These are phyloP conservation scores for Drosophila cardini DNA, from an alignment of 1,140 invertebrate species.

Conservation along the genomic window DNA sequence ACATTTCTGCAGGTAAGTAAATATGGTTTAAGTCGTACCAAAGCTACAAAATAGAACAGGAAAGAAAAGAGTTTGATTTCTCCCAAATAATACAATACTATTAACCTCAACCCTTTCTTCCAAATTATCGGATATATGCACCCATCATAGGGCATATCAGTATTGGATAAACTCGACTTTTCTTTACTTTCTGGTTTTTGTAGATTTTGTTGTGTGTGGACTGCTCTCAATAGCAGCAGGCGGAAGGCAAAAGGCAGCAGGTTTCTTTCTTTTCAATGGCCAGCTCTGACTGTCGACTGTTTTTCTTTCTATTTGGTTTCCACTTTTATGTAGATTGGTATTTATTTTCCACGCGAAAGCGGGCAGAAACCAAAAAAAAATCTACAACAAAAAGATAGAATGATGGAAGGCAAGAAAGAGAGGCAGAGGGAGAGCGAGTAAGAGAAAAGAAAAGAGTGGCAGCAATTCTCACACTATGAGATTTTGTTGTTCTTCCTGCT, in stretches of 20 bases:
- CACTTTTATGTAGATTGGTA: constrained; percentile 83
- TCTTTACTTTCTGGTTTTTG: constrained; percentile 8
- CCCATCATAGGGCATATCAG: too few relatives aligned
- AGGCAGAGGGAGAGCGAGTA: too few relatives aligned
- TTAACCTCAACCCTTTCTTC: too few relatives aligned
- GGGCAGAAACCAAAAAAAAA: constrained; percentile 48
- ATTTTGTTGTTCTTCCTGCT: constrained; percentile 42
- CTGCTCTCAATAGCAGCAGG: constrained; percentile 62
- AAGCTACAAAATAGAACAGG: too few relatives aligned
- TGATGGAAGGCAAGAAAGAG: constrained; percentile 4
- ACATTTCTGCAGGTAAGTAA: too few relatives aligned
- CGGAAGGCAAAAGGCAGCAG: constrained; percentile 52
- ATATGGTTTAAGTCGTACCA: too few relatives aligned
- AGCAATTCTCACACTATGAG: constrained; percentile 72
- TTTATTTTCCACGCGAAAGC: constrained; percentile 81
- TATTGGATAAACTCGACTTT: too few relatives aligned
- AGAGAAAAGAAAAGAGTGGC: constrained; percentile 27
- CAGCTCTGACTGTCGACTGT: constrained; percentile 56
- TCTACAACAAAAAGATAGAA: constrained; percentile 19
- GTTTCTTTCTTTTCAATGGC: constrained; percentile 66
- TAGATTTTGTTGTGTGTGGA: constrained; percentile 42
- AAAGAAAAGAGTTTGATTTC: too few relatives aligned
- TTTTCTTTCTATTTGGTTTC: constrained; percentile 81
- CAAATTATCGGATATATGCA: too few relatives aligned
- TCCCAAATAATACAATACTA: too few relatives aligned